Evolutionary conservation across 1,140 invertebrate species (phyloP), one percentile per base, ranked within the genome.

Genomic region (Musca vetustissima): DNA sequence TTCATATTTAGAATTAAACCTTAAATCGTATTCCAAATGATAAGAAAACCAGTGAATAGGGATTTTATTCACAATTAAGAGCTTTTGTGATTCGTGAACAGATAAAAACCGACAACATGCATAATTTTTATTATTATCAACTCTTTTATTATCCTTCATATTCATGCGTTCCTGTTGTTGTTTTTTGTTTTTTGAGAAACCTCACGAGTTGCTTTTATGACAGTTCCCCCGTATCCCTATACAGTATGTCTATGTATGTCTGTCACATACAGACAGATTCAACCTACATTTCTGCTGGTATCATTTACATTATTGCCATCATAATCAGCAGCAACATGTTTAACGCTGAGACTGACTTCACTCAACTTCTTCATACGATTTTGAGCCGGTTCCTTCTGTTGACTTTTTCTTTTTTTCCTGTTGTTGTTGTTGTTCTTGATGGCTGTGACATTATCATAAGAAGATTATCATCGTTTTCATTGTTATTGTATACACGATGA

Each of bases 381-480:
- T 9, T 2, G 11, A 43, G 4, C 36, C 36, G 6, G 36, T 13
- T 43, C 36, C 36, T 43, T 43, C 11, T 43, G 36, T 43, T 43
- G 7, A 28, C 28, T 61, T 61, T 36, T 55, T 15, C 25, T 13
- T 25, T 57, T 57, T 61, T 61, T 4, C 57, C 36, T 43, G 36
- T 43, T 43, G 36, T 43, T 43, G 11, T 43, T 43, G 6, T 43
- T 43, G 11, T 43, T 43, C 13, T 43, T 43, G 36, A 8, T 13
- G 11, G 6, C 36, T 28, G 43, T 36, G n/a, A 28, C 32, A 61
- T 61, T 61, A 61, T 61, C 19, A 61, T 61, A 61, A 61, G 57
- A 61, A 61, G 28, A 61, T 61, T 61, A 61, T 61, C 28, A 61
- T 61, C 36, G 57, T 61, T 61, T 61, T 17, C 57, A 61, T 61